Conservation (phyloP, 2,888 invertebrate species). For the Calameuta pallipes region DNA sequence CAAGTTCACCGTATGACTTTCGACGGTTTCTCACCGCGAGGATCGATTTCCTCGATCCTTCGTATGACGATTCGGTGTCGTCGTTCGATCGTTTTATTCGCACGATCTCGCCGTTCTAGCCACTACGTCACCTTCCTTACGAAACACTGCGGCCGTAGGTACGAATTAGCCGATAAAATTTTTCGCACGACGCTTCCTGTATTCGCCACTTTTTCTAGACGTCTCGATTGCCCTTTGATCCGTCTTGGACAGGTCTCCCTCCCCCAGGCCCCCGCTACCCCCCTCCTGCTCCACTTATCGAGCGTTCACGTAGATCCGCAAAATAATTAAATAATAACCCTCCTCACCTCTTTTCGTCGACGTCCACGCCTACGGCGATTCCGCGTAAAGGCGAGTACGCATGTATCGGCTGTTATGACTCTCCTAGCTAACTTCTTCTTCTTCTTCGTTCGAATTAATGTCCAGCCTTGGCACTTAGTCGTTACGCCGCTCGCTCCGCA, state of each 20-base stretch:
- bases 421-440: not conserved
- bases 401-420: not conserved
- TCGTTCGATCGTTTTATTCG: not conserved
- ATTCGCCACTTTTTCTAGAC: not conserved
- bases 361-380: not conserved
- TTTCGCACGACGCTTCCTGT: not conserved
- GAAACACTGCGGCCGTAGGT: not conserved
- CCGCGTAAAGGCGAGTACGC: not conserved
- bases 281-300: not conserved
- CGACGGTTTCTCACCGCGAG: not conserved
- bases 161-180: not conserved
- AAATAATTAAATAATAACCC: not conserved
- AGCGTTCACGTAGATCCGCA: not conserved
- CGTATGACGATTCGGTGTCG: not conserved
- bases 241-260: not conserved
- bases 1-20: not conserved
- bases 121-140: no score
- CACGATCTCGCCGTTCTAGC: not conserved
- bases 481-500: not conserved
- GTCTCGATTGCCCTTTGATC: not conserved
- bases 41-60: not conserved
- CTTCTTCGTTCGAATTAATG: not conserved
- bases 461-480: not conserved
- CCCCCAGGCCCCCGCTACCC: no score
- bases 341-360: not conserved